These are phyloP conservation scores for Scophthalmus maximus DNA, from an alignment of 2,113 vertebrate genomes.

Conservation along the genomic window DNA sequence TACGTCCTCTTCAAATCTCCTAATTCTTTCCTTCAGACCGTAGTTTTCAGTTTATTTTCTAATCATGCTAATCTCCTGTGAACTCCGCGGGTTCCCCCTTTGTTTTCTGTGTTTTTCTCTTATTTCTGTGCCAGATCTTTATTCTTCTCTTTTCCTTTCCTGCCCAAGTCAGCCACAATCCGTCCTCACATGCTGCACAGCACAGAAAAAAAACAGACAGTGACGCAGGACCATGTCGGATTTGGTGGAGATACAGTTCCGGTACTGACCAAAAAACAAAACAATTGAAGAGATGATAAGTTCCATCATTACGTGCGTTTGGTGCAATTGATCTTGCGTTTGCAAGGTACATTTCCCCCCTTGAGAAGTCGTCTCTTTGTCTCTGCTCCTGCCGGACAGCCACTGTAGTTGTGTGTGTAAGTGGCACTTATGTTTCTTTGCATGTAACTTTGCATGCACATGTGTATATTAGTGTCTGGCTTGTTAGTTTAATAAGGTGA, in stretches of 20 bases:
- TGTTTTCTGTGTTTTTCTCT: constrained; percentile 18
- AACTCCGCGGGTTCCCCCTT: not conserved
- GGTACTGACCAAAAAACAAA: not conserved
- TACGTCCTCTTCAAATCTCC: not conserved
- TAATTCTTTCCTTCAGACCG: constrained; percentile 14
- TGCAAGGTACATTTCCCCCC: constrained; percentile 9
- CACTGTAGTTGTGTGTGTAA: constrained; percentile 12
- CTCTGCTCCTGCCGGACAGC: constrained; percentile 41
- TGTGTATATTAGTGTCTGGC: not conserved
- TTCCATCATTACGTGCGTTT: constrained; percentile 15
- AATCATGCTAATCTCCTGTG: constrained; percentile 4
- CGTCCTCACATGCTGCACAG: not conserved
- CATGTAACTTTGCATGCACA: constrained; percentile 5
- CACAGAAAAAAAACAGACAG: constrained; percentile 29
- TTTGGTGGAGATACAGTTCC: constrained; percentile 2
- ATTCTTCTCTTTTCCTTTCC: constrained; percentile 36
- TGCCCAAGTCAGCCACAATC: constrained; percentile 3
- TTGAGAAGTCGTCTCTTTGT: constrained; percentile 56
- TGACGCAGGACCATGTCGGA: constrained; percentile 10
- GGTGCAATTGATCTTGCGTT: not conserved
- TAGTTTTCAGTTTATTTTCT: constrained; percentile 7
- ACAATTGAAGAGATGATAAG: not conserved
- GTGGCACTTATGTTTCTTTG: constrained; percentile 22
- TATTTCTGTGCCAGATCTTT: not conserved
- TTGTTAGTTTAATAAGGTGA: not conserved